phyloP scores from a whole-genome alignment of 2,888 invertebrate species.

The Bhutanitis thaidina region DNA sequence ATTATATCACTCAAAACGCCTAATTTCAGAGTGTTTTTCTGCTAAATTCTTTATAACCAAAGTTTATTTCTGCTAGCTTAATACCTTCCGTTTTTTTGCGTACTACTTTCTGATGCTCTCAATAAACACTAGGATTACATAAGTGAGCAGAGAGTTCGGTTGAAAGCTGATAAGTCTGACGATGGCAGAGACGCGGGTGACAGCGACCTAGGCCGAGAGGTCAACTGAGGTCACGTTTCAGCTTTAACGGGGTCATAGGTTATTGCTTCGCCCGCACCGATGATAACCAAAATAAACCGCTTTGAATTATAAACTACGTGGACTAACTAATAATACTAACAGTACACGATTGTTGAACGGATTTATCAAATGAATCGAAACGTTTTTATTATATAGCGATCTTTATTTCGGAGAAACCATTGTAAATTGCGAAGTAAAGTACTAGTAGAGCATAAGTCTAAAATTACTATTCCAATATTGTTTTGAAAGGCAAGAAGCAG shows the following conservation, averaged over 20 bases:
- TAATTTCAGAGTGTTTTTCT: too few species aligned
- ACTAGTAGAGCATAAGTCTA: conserved; percentile 33
- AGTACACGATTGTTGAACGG: too few species aligned
- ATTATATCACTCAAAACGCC: too few species aligned
- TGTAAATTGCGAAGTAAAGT: conserved; percentile 8
- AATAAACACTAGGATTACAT: conserved; percentile 24
- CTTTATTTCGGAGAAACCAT: neutral
- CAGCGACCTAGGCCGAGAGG: conserved; percentile 63
- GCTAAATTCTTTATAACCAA: too few species aligned
- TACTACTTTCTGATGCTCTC: too few species aligned
- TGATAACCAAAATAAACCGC: conserved; percentile 60
- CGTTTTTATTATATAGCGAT: too few species aligned
- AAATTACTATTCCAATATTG: conserved; percentile 30
- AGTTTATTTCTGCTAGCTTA: too few species aligned
- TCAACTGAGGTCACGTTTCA: conserved; percentile 60
- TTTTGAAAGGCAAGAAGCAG: conserved; percentile 34
- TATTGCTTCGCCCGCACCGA: conserved; percentile 46
- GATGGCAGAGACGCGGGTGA: conserved; percentile 36
- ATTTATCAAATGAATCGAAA: too few species aligned
- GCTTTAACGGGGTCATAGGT: conserved; percentile 65
- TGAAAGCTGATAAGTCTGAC: conserved; percentile 29
- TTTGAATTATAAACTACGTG: conserved; percentile 26
- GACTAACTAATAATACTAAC: neutral
- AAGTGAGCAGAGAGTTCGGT: conserved; percentile 25
- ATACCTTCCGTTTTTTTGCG: too few species aligned